A percentile compares a stretch with the other conserved stretches of the same genome.
These are phyloP conservation scores for Neelides folsomi DNA, from an alignment of 2,888 invertebrate genomes.

Conservation along the genomic window DNA sequence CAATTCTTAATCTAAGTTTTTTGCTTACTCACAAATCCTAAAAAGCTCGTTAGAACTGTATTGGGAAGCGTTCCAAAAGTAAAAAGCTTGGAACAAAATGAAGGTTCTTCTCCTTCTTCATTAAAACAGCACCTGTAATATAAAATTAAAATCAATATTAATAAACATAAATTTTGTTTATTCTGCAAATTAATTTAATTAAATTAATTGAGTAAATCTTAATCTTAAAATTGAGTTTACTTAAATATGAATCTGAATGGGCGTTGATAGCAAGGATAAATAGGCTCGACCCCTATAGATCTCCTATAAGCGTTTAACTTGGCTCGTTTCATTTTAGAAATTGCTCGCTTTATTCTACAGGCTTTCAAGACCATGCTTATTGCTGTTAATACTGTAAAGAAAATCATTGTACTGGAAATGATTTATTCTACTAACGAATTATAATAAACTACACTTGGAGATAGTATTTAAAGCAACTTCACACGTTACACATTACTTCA, in stretches of 20 bases:
- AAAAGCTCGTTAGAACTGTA: conserved; percentile 48
- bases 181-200: not conserved
- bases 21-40: conserved; percentile 47
- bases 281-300: conserved; percentile 16
- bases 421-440: conserved; percentile 57
- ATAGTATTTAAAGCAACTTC: too few species aligned
- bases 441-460: too few species aligned
- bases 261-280: conserved; percentile 13
- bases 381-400: too few species aligned
- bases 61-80: conserved; percentile 46
- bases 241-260: conserved; percentile 7
- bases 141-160: conserved; percentile 7
- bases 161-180: conserved; percentile 4
- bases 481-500: too few species aligned
- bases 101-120: conserved; percentile 1
- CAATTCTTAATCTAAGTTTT: not conserved
- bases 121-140: conserved; percentile 15
- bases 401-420: too few species aligned
- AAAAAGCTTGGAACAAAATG: conserved; percentile 17
- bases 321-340: conserved; percentile 14
- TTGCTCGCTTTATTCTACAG: conserved; percentile 12
- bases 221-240: not conserved
- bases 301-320: conserved; percentile 26
- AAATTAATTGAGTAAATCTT: not conserved
- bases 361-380: not conserved